These are phyloP conservation scores for Rhodeus uyekii DNA, from an alignment of 2,797 vertebrate genomes.

Conservation along the genomic window DNA sequence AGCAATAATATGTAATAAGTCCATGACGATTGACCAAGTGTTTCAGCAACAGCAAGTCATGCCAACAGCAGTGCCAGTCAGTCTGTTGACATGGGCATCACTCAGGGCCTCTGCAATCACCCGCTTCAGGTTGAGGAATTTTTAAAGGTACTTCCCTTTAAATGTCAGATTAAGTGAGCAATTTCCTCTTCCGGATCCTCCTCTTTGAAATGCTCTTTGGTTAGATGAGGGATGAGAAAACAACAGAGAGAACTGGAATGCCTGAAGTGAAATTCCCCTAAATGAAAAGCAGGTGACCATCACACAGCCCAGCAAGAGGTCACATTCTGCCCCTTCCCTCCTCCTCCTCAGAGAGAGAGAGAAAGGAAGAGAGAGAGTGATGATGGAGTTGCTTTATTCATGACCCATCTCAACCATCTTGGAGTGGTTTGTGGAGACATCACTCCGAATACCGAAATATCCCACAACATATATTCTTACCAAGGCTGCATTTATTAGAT, in stretches of 20 bases:
- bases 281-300: conserved; percentile 83
- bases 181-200: conserved; percentile 74
- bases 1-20: neutral
- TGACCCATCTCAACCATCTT: neutral
- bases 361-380: conserved; percentile 35
- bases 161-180: conserved; percentile 73
- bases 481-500: neutral
- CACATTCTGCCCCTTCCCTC: conserved; percentile 50
- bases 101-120: neutral
- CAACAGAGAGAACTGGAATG: conserved; percentile 63
- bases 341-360: conserved; percentile 3
- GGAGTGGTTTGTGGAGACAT: neutral
- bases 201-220: conserved; percentile 67
- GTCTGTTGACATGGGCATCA: neutral
- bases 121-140: neutral
- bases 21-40: neutral
- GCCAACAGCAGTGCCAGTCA: conserved; percentile 5
- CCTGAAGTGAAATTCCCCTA: conserved; percentile 68
- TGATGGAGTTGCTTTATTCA: conserved; percentile 32
- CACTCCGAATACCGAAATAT: neutral
- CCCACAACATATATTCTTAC: neutral
- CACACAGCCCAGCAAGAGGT: conserved; percentile 68
- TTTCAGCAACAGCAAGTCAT: neutral
- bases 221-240: conserved; percentile 56
- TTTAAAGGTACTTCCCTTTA: conserved; percentile 47